Conservation (phyloP, 2,888 invertebrate species). For the Odontomyia ornata region DNA sequence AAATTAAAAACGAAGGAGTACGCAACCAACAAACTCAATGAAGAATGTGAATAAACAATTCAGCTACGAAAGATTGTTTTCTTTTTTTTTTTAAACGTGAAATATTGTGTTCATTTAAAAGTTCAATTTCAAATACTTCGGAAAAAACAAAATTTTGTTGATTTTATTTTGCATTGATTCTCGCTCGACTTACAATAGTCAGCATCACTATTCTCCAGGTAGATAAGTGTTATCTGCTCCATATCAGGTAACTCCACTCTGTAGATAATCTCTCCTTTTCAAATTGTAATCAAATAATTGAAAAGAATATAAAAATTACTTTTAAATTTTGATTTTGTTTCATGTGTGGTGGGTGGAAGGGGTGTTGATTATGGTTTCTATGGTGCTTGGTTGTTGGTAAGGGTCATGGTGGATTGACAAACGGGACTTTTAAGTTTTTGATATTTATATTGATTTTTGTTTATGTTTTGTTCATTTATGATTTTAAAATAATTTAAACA, state of each 20-base stretch:
- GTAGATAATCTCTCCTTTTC: constrained; percentile 87
- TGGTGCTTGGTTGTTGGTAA: not conserved
- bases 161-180: constrained; percentile 52
- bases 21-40: constrained; percentile 6
- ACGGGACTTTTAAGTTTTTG: not conserved
- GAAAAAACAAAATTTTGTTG: constrained; percentile 38
- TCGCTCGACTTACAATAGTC: constrained; percentile 66
- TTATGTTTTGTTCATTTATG: constrained; percentile 10
- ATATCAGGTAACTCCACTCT: constrained; percentile 92
- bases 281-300: constrained; percentile 47
- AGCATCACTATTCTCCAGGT: constrained; percentile 82
- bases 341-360: constrained; percentile 42
- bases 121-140: constrained; percentile 37
- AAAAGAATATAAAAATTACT: constrained; percentile 50
- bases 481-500: not conserved
- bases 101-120: not conserved
- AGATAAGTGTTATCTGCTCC: constrained; percentile 93
- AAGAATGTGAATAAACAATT: constrained; percentile 16
- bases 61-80: constrained; percentile 37
- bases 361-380: not conserved
- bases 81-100: constrained; percentile 1
- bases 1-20: not conserved
- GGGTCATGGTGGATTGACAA: constrained; percentile 2
- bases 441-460: constrained; percentile 3
- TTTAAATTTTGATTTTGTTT: constrained; percentile 49